A percentile compares a stretch with the other conserved stretches of the same genome.
phyloP scores from a whole-genome alignment of 2,797 vertebrate species.

The Sparus aurata region DNA sequence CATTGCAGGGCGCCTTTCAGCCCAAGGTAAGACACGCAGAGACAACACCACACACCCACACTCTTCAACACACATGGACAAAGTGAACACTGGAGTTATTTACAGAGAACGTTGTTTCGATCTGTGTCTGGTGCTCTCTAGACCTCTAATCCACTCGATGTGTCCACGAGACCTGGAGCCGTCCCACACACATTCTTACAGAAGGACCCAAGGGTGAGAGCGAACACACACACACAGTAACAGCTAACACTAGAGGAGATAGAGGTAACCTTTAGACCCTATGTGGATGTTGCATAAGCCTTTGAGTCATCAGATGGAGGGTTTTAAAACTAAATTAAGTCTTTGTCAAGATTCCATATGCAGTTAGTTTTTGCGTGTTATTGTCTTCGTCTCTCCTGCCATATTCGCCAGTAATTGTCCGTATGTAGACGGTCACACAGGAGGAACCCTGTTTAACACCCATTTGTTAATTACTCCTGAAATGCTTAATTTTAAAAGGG shows the following conservation, averaged over 20 bases:
- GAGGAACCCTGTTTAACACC: constrained; percentile 6
- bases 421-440: constrained; percentile 6
- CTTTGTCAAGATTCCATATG: neutral
- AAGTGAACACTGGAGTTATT: constrained; percentile 14
- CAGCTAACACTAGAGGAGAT: constrained; percentile 1
- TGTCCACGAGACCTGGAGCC: constrained; percentile 93
- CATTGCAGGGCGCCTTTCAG: constrained; percentile 98
- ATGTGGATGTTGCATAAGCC: constrained; percentile 35
- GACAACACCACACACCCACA: constrained; percentile 3
- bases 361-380: neutral
- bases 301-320: constrained; percentile 16
- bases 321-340: constrained; percentile 9
- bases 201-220: constrained; percentile 96
- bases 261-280: constrained; percentile 20
- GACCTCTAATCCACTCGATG: constrained; percentile 97
- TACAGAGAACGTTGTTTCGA: constrained; percentile 37
- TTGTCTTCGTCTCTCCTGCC: neutral
- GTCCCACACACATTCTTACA: constrained; percentile 96
- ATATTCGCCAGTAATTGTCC: neutral
- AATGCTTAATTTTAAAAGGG: constrained; percentile 90
- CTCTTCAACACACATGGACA: neutral
- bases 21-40: constrained; percentile 89
- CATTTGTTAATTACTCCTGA: constrained; percentile 83
- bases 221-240: neutral
- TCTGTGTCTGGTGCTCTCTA: constrained; percentile 67